Conservation (phyloP, 2,797 vertebrate species). For the Hoplostethus atlanticus region DNA sequence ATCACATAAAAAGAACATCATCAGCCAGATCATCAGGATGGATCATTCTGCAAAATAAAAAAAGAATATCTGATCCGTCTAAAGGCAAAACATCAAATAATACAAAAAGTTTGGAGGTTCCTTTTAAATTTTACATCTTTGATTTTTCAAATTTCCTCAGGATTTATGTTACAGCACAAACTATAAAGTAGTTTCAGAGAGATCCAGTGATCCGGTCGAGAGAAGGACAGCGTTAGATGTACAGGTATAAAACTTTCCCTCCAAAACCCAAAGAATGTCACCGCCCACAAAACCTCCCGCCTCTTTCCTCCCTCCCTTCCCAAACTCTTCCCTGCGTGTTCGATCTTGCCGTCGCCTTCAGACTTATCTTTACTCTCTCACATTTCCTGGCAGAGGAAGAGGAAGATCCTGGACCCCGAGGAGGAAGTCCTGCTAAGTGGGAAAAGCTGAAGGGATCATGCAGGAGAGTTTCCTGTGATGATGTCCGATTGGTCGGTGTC, state of each 20-base stretch:
- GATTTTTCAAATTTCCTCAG: too few species aligned
- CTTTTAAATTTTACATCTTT: neutral
- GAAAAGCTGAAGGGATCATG: neutral
- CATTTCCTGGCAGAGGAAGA: too few species aligned
- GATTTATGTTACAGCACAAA: too few species aligned
- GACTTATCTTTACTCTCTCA: neutral
- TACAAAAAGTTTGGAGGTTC: neutral
- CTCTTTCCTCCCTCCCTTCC: conserved; percentile 3
- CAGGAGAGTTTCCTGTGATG: neutral
- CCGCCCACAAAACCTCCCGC: conserved; percentile 13
- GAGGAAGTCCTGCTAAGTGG: too few species aligned
- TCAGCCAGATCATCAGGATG: neutral
- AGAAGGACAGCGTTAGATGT: too few species aligned
- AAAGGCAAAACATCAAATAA: conserved; percentile 20
- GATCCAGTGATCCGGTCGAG: too few species aligned
- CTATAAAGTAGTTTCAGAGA: too few species aligned
- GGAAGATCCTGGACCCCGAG: too few species aligned
- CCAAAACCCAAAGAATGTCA: conserved; percentile 42
- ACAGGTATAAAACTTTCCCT: conserved; percentile 34
- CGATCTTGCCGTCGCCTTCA: conserved; percentile 17
- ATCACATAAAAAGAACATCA: conserved; percentile 29
- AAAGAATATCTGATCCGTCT: neutral
- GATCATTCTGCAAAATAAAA: conserved; percentile 12
- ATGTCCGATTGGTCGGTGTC: neutral
- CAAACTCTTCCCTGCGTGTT: conserved; percentile 14